These are phyloP conservation scores for Acleris emargana DNA, from an alignment of 2,888 invertebrate genomes.

Conservation along the genomic window DNA sequence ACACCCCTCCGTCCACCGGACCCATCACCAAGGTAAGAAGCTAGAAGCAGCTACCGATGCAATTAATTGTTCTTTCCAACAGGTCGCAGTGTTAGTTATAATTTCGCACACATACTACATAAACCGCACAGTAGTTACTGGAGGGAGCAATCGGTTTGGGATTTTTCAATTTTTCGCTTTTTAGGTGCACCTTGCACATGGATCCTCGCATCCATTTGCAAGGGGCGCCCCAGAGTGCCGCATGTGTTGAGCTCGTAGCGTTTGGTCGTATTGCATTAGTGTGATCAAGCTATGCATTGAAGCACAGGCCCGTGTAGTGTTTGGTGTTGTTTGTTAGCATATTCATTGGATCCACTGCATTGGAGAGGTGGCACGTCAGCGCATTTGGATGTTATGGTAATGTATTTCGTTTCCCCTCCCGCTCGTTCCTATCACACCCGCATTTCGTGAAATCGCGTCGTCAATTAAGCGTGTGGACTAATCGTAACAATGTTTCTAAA, in stretches of 20 bases:
- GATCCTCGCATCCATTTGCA: conserved; percentile 74
- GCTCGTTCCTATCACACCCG: conserved; percentile 72
- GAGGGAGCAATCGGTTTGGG: conserved; percentile 81
- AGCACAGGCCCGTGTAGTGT: conserved; percentile 80
- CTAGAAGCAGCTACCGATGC: conserved; percentile 53
- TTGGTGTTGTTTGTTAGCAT: conserved; percentile 78
- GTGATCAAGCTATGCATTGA: conserved; percentile 79
- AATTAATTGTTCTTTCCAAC: conserved; percentile 59
- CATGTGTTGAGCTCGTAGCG: conserved; percentile 82
- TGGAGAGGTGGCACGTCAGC: conserved; percentile 82
- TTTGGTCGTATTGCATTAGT: conserved; percentile 81
- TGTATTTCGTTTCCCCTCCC: conserved; percentile 75
- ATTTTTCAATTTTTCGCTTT: conserved; percentile 66
- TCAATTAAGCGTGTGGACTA: conserved; percentile 73
- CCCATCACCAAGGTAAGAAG: conserved; percentile 97
- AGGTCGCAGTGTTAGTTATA: conserved; percentile 68
- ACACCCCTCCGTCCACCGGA: conserved; percentile 88
- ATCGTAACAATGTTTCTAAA: conserved; percentile 65
- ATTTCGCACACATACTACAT: conserved; percentile 75
- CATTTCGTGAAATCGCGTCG: conserved; percentile 62
- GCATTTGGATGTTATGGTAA: conserved; percentile 79
- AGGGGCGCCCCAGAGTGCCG: conserved; percentile 76
- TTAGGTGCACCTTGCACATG: conserved; percentile 73
- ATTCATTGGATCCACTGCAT: conserved; percentile 79
- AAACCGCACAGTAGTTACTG: conserved; percentile 80